Evolutionary conservation across 2,888 invertebrate species (phyloP).

Genomic region (Cantharis lateralis): DNA sequence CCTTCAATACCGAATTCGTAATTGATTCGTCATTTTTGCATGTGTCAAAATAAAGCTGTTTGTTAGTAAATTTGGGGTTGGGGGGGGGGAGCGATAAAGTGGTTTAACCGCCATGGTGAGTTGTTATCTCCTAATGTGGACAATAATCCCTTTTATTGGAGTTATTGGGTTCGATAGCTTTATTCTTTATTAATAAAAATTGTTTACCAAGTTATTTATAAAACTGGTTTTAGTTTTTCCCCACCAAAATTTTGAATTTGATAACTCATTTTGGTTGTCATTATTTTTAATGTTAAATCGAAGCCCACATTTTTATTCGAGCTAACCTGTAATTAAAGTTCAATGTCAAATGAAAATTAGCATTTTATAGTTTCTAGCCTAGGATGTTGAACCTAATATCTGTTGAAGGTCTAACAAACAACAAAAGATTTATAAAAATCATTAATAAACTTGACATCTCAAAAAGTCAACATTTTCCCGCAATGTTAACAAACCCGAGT

Average conservation of each 20-base stretch:
- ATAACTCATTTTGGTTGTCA: constrained; percentile 5
- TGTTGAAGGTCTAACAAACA: constrained; percentile 15
- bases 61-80: neutral
- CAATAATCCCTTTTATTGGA: neutral
- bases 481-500: neutral
- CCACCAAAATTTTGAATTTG: neutral
- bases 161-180: neutral
- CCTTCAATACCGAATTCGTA: neutral
- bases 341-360: constrained; percentile 25
- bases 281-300: neutral
- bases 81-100: neutral
- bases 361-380: constrained; percentile 13
- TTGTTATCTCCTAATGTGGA: neutral
- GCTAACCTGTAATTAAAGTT: constrained; percentile 23
- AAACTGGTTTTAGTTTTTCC: neutral
- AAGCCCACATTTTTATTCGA: constrained; percentile 6
- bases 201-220: neutral
- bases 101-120: neutral
- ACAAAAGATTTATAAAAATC: neutral
- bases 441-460: neutral
- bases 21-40: neutral
- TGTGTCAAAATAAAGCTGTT: neutral
- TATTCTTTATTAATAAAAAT: neutral
- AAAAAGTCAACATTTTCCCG: neutral
- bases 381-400: constrained; percentile 21